Percentiles rank a stretch among this genome's conserved stretches.
Evolutionary conservation across 2,888 invertebrate genomes (phyloP).

Genomic region (Zootermopsis nevadensis): DNA sequence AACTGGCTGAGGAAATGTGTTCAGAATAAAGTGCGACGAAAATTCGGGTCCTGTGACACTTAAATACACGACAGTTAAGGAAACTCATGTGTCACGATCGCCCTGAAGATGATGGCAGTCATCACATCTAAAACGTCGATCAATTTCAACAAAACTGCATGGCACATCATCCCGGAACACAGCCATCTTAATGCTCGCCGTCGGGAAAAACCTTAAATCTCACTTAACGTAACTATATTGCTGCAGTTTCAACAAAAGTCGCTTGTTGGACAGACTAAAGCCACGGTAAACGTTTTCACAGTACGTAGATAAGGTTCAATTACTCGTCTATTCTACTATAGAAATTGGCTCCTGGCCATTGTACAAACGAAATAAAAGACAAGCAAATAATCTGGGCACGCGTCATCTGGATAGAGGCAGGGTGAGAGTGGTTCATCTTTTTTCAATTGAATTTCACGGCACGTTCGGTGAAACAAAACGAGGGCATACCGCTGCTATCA

Average conservation of each 20-base stretch:
- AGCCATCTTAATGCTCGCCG: too few relatives aligned
- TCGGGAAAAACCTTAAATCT: too few relatives aligned
- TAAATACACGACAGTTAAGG: too few relatives aligned
- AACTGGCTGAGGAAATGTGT: too few relatives aligned
- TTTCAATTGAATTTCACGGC: constrained; percentile 37
- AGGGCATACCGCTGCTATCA: constrained; percentile 21
- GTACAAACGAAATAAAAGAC: background rate
- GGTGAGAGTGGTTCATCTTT: constrained; percentile 27
- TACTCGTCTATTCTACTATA: constrained; percentile 7
- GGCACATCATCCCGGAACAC: too few relatives aligned
- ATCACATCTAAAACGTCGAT: too few relatives aligned
- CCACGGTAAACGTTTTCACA: background rate
- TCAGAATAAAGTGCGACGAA: too few relatives aligned
- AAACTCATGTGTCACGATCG: too few relatives aligned
- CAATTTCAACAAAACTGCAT: too few relatives aligned
- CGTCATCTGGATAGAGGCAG: background rate
- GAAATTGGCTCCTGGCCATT: constrained; percentile 16
- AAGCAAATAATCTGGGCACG: constrained; percentile 35
- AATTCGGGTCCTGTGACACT: too few relatives aligned
- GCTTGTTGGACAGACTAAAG: background rate
- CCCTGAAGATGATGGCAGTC: too few relatives aligned
- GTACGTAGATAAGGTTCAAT: constrained; percentile 1
- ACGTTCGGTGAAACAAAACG: constrained; percentile 34
- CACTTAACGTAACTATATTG: background rate
- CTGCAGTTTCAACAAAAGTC: background rate